Conservation (phyloP, 2,113 vertebrate genomes). For the Larimichthys polyactis region DNA sequence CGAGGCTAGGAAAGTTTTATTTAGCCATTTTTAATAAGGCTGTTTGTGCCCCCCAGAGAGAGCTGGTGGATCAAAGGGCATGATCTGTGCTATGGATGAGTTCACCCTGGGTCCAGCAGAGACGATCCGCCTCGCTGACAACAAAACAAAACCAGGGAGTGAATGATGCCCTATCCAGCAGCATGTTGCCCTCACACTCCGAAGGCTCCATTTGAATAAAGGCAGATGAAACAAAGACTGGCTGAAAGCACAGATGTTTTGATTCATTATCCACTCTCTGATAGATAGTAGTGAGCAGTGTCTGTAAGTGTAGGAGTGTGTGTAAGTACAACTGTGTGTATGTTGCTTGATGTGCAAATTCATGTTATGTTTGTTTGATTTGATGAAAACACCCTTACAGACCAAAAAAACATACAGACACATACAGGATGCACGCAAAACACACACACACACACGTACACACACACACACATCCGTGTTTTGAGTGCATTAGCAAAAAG, state of each 20-base stretch:
- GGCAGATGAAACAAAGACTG: slow-evolving; percentile 78
- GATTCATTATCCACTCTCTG: slow-evolving; percentile 74
- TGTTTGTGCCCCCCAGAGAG: slow-evolving; percentile 76
- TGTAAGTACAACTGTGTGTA: slow-evolving; percentile 3
- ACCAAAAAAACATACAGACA: slow-evolving; percentile 43
- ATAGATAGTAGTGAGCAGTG: slow-evolving; percentile 59
- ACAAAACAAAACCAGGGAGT: slow-evolving; percentile 74
- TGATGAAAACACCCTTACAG: slow-evolving; percentile 52
- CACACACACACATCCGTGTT: slow-evolving; percentile 42
- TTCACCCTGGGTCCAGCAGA: slow-evolving; percentile 69
- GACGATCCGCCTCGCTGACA: slow-evolving; percentile 74
- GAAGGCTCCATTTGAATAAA: slow-evolving; percentile 78
- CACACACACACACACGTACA: not conserved
- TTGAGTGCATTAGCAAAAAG: slow-evolving; percentile 74
- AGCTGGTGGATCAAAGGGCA: slow-evolving; percentile 78
- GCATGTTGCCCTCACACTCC: slow-evolving; percentile 76
- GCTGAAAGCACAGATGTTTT: slow-evolving; percentile 74
- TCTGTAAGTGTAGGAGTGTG: slow-evolving; percentile 31
- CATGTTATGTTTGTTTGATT: slow-evolving; percentile 46
- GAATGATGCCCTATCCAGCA: slow-evolving; percentile 75
- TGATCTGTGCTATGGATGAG: slow-evolving; percentile 80
- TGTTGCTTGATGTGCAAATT: slow-evolving; percentile 30
- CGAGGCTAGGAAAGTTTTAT: slow-evolving; percentile 77
- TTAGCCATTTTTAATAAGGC: slow-evolving; percentile 81
- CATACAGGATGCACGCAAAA: slow-evolving; percentile 21